phyloP scores from a whole-genome alignment of 2,797 vertebrate genomes.

The Sparidentex hasta region DNA sequence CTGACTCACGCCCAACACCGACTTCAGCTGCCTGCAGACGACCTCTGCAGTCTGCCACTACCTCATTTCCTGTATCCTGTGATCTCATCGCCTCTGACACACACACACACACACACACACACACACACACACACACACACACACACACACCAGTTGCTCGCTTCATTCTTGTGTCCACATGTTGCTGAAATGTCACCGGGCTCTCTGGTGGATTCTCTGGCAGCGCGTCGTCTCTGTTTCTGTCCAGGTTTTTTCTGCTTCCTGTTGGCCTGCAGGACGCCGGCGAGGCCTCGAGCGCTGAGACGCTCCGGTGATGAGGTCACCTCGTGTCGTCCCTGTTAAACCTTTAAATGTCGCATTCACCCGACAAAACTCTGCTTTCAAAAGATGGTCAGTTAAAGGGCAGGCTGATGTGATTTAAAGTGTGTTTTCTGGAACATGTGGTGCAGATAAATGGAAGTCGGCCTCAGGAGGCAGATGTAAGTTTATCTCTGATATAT shows the following conservation, averaged over 20 bases:
- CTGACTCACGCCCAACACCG: constrained; percentile 45
- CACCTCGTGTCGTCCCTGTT: neutral
- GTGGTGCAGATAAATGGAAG: too few relatives aligned
- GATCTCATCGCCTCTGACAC: constrained; percentile 31
- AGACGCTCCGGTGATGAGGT: constrained; percentile 19
- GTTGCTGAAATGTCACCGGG: constrained; percentile 28
- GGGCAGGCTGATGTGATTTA: neutral
- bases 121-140: constrained; percentile 11
- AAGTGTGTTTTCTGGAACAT: too few relatives aligned
- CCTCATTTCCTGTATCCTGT: constrained; percentile 54
- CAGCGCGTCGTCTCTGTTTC: neutral
- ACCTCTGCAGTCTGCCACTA: constrained; percentile 44
- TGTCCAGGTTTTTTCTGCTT: constrained; percentile 20
- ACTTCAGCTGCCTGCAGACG: constrained; percentile 35
- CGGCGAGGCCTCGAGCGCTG: neutral
- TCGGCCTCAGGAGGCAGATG: too few relatives aligned
- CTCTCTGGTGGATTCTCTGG: constrained; percentile 33
- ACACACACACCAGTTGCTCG: constrained; percentile 1
- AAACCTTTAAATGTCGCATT: constrained; percentile 18
- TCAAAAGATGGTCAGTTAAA: constrained; percentile 1
- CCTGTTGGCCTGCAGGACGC: constrained; percentile 2
- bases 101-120: constrained; percentile 17
- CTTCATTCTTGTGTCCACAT: constrained; percentile 8
- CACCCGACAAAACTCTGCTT: neutral
- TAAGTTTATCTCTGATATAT: too few relatives aligned